phyloP scores from a whole-genome alignment of 2,888 invertebrate species.

The Morpho helenor region DNA sequence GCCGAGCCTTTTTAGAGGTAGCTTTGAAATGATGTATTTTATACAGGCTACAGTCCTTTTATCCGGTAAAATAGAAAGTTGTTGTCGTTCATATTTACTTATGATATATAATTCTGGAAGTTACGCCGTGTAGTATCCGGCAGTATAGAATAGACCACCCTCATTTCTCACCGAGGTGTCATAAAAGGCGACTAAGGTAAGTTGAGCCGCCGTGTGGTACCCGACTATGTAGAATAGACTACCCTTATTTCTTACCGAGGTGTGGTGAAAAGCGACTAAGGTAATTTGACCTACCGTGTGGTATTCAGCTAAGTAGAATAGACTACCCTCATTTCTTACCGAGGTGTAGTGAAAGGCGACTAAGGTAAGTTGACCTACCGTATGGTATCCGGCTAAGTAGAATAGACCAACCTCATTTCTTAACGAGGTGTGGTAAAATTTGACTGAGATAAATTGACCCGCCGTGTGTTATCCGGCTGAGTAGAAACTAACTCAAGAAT shows the following conservation, averaged over 20 bases:
- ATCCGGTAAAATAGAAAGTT: slow-evolving; percentile 7
- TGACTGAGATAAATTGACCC: no score
- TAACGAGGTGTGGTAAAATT: no score
- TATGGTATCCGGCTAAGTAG: no score
- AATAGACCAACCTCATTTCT: no score
- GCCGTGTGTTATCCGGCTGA: no score
- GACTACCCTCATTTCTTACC: no score
- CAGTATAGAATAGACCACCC: neutral
- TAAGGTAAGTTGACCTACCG: no score
- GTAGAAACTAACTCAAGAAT: no score
- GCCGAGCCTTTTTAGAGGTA: slow-evolving; percentile 38
- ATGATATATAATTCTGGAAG: neutral
- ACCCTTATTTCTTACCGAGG: neutral
- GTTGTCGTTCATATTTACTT: neutral
- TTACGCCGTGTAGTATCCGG: neutral
- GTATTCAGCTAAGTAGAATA: no score
- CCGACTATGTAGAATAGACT: neutral
- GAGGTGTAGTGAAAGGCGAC: no score
- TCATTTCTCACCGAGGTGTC: neutral
- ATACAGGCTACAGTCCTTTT: neutral
- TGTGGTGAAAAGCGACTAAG: neutral
- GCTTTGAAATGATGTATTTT: slow-evolving; percentile 9
- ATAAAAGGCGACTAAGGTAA: neutral
- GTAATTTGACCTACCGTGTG: no score
- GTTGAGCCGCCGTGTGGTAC: neutral